A percentile compares a stretch with the other conserved stretches of the same genome.
Evolutionary conservation across 2,888 invertebrate species (phyloP).

Genomic region (Linnaemya tessellans): DNA sequence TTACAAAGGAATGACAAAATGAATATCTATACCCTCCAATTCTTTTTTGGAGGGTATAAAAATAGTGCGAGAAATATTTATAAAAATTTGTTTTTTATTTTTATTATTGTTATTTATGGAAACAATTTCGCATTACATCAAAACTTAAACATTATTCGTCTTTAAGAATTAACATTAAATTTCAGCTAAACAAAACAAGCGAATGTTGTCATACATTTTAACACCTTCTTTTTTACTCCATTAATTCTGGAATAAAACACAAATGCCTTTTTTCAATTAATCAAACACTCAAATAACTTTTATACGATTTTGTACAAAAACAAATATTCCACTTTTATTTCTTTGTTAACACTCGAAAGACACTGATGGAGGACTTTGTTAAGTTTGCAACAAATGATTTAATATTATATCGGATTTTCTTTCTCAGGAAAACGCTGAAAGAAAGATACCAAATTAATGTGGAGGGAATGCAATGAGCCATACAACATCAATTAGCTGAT

Average conservation of each 20-base stretch:
- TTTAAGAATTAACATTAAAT: neutral
- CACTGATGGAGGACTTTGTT: constrained; percentile 23
- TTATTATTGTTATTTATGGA: too few species aligned
- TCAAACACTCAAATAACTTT: constrained; percentile 38
- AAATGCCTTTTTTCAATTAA: constrained; percentile 51
- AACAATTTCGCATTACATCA: neutral
- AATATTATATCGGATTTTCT: neutral
- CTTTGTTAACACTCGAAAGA: constrained; percentile 1
- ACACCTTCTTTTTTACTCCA: neutral
- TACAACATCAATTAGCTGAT: constrained; percentile 54
- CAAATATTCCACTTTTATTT: constrained; percentile 1
- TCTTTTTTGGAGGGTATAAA: too few species aligned
- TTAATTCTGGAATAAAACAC: neutral
- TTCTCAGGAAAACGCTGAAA: neutral
- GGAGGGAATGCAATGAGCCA: constrained; percentile 42
- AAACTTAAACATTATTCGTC: neutral
- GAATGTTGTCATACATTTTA: neutral
- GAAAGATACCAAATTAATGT: constrained; percentile 29
- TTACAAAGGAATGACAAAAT: too few species aligned
- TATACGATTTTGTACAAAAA: constrained; percentile 16
- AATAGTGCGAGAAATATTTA: too few species aligned
- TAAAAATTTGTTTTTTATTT: too few species aligned
- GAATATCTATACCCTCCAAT: too few species aligned
- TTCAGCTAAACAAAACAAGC: neutral
- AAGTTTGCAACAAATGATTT: constrained; percentile 24